Conservation (phyloP, 2,888 invertebrate genomes). For the Scaptomyza caliginosa region DNA sequence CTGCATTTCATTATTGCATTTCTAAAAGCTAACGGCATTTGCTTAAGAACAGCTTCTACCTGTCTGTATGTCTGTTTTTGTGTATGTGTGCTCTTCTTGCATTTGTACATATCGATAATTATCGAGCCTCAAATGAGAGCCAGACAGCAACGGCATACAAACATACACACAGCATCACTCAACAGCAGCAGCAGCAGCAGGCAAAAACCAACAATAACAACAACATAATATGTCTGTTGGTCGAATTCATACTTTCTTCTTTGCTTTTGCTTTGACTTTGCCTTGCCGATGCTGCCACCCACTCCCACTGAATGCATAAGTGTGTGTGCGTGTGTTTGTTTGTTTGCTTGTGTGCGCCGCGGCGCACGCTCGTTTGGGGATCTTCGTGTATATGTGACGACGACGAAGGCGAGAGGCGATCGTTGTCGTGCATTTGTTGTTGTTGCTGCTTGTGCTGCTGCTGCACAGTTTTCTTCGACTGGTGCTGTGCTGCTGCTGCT, state of each 20-base stretch:
- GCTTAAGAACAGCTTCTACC: constrained; percentile 54
- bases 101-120: constrained; percentile 59
- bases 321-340: constrained; percentile 21
- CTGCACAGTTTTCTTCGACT: constrained; percentile 62
- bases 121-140: constrained; percentile 29
- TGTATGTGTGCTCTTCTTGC: constrained; percentile 37
- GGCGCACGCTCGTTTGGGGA: constrained; percentile 38
- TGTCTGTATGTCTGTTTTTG: constrained; percentile 18
- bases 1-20: constrained; percentile 44
- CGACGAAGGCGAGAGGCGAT: constrained; percentile 47
- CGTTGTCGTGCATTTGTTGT: constrained; percentile 57
- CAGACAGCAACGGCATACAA: constrained; percentile 19
- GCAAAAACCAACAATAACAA: constrained; percentile 7
- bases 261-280: constrained; percentile 41
- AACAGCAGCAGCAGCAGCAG: constrained; percentile 12
- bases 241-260: constrained; percentile 66
- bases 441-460: constrained; percentile 33
- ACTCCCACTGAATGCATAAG: constrained; percentile 52
- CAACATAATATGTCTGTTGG: constrained; percentile 42
- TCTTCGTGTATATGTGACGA: constrained; percentile 44
- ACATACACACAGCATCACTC: constrained; percentile 27
- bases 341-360: constrained; percentile 9
- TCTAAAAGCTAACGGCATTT: constrained; percentile 57
- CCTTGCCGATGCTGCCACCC: constrained; percentile 48
- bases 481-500: constrained; percentile 37